These are phyloP conservation scores for Yponomeuta cagnagella DNA, from an alignment of 2,888 invertebrate genomes.

Conservation along the genomic window DNA sequence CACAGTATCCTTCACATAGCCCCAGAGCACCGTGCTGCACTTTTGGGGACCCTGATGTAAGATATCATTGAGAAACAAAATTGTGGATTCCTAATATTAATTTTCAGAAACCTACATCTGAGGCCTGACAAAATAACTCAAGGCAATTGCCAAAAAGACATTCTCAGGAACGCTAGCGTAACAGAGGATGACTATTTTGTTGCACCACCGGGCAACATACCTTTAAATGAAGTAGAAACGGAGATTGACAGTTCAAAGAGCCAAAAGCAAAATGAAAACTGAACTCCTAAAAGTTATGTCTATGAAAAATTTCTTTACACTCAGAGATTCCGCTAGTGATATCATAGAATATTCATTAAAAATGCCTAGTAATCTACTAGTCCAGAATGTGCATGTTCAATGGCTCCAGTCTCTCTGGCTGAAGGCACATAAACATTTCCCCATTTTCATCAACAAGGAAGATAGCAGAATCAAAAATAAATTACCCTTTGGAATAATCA, in stretches of 20 bases:
- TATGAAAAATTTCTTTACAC: conserved; percentile 46
- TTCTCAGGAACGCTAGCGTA: conserved; percentile 83
- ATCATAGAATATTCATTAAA: conserved; percentile 35
- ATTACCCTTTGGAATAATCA: conserved; percentile 39
- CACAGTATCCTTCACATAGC: too few species aligned
- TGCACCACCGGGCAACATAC: conserved; percentile 91
- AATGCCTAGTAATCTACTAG: conserved; percentile 44
- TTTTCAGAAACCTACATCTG: conserved; percentile 77
- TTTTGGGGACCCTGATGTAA: too few species aligned
- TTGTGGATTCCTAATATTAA: too few species aligned
- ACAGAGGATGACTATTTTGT: conserved; percentile 94
- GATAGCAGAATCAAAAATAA: conserved; percentile 20
- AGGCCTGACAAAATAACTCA: conserved; percentile 82
- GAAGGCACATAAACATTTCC: conserved; percentile 48
- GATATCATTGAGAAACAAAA: too few species aligned
- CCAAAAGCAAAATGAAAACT: conserved; percentile 55
- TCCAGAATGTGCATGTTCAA: conserved; percentile 49
- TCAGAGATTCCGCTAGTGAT: conserved; percentile 28
- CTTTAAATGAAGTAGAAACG: conserved; percentile 72
- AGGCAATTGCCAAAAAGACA: conserved; percentile 79
- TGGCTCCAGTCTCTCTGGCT: conserved; percentile 49
- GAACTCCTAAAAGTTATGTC: conserved; percentile 42
- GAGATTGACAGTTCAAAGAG: conserved; percentile 25
- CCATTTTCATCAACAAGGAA: conserved; percentile 38
- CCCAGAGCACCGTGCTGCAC: too few species aligned